These are phyloP conservation scores for Drosophila nigromelanica DNA, from an alignment of 1,140 invertebrate genomes.

Conservation along the genomic window DNA sequence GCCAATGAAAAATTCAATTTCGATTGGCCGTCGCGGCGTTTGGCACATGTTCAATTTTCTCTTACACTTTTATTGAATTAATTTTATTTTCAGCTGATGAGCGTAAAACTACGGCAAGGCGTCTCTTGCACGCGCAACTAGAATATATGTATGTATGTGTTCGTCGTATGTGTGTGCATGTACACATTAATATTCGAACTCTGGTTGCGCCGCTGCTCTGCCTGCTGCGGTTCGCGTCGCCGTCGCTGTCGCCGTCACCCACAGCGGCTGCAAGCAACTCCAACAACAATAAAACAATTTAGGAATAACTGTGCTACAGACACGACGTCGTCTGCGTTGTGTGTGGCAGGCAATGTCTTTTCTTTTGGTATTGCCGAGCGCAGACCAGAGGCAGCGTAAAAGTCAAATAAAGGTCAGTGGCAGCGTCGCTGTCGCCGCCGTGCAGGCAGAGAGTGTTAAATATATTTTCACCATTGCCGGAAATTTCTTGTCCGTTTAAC, in stretches of 20 bases:
- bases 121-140: slow-evolving; percentile 20
- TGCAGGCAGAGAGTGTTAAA: slow-evolving; percentile 62
- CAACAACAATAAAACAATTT: slow-evolving; percentile 22
- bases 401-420: slow-evolving; percentile 81
- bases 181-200: slow-evolving; percentile 1
- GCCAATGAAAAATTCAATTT: slow-evolving; percentile 32
- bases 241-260: not conserved
- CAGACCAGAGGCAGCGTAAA: slow-evolving; percentile 55
- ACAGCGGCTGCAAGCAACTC: slow-evolving; percentile 39
- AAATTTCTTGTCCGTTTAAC: slow-evolving; percentile 68
- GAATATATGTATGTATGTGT: slow-evolving; percentile 17
- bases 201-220: slow-evolving; percentile 4
- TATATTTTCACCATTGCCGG: slow-evolving; percentile 74
- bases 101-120: not conserved
- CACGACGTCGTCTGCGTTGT: slow-evolving; percentile 34
- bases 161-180: not conserved
- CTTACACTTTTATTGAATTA: slow-evolving; percentile 60
- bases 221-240: slow-evolving; percentile 10
- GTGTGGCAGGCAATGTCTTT: slow-evolving; percentile 69
- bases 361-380: slow-evolving; percentile 69
- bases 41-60: slow-evolving; percentile 44
- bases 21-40: slow-evolving; percentile 5
- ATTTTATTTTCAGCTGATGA: slow-evolving; percentile 33
- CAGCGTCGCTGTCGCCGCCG: slow-evolving; percentile 49
- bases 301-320: slow-evolving; percentile 8